phyloP scores from a whole-genome alignment of 2,113 vertebrate species.

The Recurvirostra avosetta region DNA sequence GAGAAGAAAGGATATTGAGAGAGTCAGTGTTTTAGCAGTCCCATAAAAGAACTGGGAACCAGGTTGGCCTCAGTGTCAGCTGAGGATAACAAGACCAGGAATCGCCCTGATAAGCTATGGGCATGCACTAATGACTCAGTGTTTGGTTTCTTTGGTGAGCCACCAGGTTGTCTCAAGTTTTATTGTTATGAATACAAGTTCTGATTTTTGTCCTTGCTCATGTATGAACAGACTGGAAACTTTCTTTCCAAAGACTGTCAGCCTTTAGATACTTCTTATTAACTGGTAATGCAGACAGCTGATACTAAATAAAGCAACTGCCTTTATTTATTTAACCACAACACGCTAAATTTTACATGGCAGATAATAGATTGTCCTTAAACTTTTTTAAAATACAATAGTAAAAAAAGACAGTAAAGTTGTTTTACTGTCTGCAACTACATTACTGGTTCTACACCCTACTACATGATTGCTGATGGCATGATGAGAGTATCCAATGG shows the following conservation, averaged over 20 bases:
- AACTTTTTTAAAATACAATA: neutral
- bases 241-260: neutral
- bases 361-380: neutral
- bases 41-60: neutral
- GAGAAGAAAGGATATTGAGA: neutral
- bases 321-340: neutral
- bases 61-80: neutral
- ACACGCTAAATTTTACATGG: neutral
- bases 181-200: neutral
- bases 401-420: neutral
- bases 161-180: neutral
- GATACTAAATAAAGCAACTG: neutral
- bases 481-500: neutral
- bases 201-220: neutral
- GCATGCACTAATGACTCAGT: neutral
- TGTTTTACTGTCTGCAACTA: neutral
- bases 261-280: neutral
- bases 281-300: neutral
- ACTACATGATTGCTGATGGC: neutral
- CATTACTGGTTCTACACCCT: neutral
- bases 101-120: neutral
- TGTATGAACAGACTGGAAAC: neutral
- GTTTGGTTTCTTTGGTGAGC: neutral
- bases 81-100: neutral
- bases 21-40: neutral